A percentile compares a stretch with the other conserved stretches of the same genome.
Conservation (phyloP, 1,140 invertebrate genomes). For the Nymphalis io region DNA sequence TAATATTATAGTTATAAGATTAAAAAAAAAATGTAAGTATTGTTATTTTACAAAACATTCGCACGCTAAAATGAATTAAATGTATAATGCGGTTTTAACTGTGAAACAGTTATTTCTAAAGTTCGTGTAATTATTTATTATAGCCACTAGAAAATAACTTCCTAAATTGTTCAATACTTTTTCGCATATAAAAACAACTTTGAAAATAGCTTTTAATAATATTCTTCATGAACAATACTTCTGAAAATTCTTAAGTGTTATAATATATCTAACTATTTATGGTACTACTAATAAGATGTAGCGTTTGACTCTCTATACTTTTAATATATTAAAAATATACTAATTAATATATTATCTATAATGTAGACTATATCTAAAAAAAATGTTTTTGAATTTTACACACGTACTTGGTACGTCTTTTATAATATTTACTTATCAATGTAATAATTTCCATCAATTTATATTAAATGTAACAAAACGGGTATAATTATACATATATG, state of each 20-base stretch:
- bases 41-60: no score
- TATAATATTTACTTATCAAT: constrained; percentile 26
- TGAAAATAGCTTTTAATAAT: neutral
- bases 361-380: constrained; percentile 24
- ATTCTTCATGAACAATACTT: neutral
- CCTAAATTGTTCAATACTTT: neutral
- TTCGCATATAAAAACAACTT: neutral
- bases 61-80: neutral
- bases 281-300: constrained; percentile 17
- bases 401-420: constrained; percentile 31
- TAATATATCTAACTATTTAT: neutral
- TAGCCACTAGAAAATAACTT: neutral
- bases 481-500: no score
- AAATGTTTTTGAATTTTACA: constrained; percentile 34
- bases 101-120: neutral
- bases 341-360: constrained; percentile 36
- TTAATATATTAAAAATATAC: no score
- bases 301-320: constrained; percentile 36
- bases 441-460: constrained; percentile 21
- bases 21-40: no score
- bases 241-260: constrained; percentile 5
- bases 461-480: neutral
- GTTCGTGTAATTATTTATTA: neutral
- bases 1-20: no score
- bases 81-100: neutral